Percentiles rank a stretch among this genome's conserved stretches.
phyloP scores from a whole-genome alignment of 2,888 invertebrate species.

The Galerucella calmariensis region DNA sequence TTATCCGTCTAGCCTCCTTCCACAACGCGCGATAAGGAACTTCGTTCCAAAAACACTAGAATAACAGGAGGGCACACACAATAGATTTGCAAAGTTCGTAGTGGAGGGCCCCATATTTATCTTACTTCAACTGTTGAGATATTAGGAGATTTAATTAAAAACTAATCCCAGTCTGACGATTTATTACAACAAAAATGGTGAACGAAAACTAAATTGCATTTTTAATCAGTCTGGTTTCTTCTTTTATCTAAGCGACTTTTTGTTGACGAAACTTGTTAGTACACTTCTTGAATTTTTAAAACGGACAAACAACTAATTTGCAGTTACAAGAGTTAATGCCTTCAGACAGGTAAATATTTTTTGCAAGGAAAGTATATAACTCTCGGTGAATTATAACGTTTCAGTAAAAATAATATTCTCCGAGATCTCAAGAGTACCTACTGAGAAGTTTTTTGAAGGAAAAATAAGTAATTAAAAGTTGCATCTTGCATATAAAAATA shows the following conservation, averaged over 20 bases:
- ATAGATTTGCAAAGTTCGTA: too few relatives aligned
- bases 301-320: slow-evolving; percentile 12
- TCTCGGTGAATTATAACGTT: slow-evolving; percentile 19
- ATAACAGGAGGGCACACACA: too few relatives aligned
- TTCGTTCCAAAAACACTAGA: too few relatives aligned
- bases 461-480: slow-evolving; percentile 47
- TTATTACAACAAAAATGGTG: neutral
- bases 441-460: slow-evolving; percentile 13
- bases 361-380: slow-evolving; percentile 18
- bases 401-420: slow-evolving; percentile 14
- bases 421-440: slow-evolving; percentile 15
- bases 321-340: slow-evolving; percentile 3
- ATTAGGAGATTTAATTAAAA: neutral
- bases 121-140: too few relatives aligned
- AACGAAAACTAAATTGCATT: slow-evolving; percentile 2
- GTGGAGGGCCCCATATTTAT: too few relatives aligned
- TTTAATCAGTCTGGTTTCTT: slow-evolving; percentile 1
- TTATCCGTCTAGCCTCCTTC: too few relatives aligned
- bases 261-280: slow-evolving; percentile 14
- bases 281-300: slow-evolving; percentile 12
- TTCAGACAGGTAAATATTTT: slow-evolving; percentile 24
- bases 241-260: neutral
- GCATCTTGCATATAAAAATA: slow-evolving; percentile 52
- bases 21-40: too few relatives aligned
- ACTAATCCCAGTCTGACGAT: neutral